Evolutionary conservation across 2,797 vertebrate species (phyloP).

Genomic region (Tenualosa ilisha): DNA sequence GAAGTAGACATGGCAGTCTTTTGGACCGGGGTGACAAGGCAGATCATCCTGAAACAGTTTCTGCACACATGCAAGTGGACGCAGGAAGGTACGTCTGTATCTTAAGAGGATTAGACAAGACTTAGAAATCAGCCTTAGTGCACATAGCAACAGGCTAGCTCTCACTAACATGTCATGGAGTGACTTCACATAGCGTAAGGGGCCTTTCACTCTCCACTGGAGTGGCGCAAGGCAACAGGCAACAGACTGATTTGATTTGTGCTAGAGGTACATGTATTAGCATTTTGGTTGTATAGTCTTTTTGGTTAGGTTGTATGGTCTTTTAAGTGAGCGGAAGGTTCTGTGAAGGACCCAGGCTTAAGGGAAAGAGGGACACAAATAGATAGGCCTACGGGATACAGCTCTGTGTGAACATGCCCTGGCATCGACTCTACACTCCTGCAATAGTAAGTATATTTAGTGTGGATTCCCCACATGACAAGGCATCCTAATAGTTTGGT

Average conservation of each 20-base stretch:
- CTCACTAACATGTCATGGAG: not conserved
- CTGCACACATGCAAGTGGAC: constrained; percentile 57
- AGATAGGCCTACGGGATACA: not conserved
- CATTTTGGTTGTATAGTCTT: not conserved
- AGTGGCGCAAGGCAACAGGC: too few species aligned
- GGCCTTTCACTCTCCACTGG: not conserved
- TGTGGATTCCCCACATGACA: not conserved
- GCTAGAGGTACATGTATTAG: not conserved
- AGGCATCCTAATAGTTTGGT: not conserved
- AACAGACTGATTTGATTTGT: not conserved
- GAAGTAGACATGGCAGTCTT: constrained; percentile 1
- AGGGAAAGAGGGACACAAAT: not conserved
- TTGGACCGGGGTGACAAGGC: constrained; percentile 48
- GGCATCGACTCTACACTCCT: not conserved
- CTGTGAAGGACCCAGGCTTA: not conserved
- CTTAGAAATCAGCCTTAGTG: constrained; percentile 59
- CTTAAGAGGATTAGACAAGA: constrained; percentile 76
- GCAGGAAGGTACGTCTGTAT: constrained; percentile 51
- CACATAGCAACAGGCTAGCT: constrained; percentile 41
- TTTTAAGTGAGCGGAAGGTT: not conserved
- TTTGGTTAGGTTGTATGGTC: not conserved
- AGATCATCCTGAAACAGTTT: constrained; percentile 65
- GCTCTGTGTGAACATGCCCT: not conserved
- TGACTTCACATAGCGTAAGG: not conserved
- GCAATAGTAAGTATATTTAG: not conserved